A percentile compares a stretch with the other conserved stretches of the same genome.
Conservation (phyloP, 1,140 invertebrate species). For the Nixonia krombeini region DNA sequence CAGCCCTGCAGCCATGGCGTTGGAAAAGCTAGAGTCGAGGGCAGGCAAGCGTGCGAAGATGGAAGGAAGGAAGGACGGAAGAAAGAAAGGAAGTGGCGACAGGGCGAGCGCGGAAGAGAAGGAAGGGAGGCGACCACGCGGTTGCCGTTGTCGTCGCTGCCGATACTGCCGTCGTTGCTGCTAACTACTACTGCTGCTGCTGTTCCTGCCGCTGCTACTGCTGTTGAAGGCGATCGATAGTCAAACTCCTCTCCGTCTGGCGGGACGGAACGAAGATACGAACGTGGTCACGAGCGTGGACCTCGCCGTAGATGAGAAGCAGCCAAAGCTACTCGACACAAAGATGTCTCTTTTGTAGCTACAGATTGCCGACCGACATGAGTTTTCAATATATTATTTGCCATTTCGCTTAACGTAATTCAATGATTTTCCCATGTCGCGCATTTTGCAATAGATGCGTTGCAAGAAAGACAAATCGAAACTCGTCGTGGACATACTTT, state of each 20-base stretch:
- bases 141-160: too few relatives aligned
- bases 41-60: constrained; percentile 21
- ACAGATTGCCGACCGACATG: too few relatives aligned
- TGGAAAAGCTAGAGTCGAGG: constrained; percentile 25
- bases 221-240: constrained; percentile 65
- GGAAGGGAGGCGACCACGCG: constrained; percentile 54
- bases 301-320: constrained; percentile 36
- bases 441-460: too few relatives aligned
- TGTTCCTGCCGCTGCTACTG: too few relatives aligned
- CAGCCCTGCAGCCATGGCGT: constrained; percentile 42
- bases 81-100: constrained; percentile 21
- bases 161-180: constrained; percentile 46
- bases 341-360: too few relatives aligned
- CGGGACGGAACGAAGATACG: constrained; percentile 58
- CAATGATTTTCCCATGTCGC: too few relatives aligned
- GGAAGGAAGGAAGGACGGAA: too few relatives aligned
- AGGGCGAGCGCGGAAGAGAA: constrained; percentile 38
- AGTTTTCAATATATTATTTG: too few relatives aligned
- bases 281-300: constrained; percentile 23
- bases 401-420: too few relatives aligned
- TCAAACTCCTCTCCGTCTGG: constrained; percentile 65
- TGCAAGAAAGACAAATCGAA: too few relatives aligned
- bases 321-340: neutral
- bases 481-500: too few relatives aligned
- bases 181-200: too few relatives aligned